Evolutionary conservation across 92 coral and sea anemone genomes (phyloP).

Genomic region (Parazoanthus darwini): DNA sequence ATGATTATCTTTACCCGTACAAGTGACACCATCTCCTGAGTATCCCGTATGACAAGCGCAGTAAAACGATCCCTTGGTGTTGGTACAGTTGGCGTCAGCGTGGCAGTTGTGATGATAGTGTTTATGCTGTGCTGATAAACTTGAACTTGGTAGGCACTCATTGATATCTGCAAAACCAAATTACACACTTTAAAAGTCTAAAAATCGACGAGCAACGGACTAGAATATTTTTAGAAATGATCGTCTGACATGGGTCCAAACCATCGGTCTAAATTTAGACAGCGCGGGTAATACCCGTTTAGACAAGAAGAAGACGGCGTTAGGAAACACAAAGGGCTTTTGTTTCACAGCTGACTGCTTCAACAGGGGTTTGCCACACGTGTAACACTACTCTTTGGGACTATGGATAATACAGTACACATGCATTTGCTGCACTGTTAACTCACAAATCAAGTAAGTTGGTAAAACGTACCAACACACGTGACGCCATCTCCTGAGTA

Average conservation of each 20-base stretch:
- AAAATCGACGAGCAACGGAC: background rate
- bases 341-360: too few relatives aligned
- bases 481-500: slow-evolving; percentile 28
- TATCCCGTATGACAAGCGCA: slow-evolving; percentile 84
- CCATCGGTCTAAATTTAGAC: too few relatives aligned
- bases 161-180: background rate
- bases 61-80: slow-evolving; percentile 69
- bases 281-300: too few relatives aligned
- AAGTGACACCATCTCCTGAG: slow-evolving; percentile 70
- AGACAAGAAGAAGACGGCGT: too few relatives aligned
- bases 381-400: too few relatives aligned
- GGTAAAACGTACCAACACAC: slow-evolving; percentile 53
- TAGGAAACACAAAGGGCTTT: too few relatives aligned
- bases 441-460: too few relatives aligned
- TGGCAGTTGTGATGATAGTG: slow-evolving; percentile 63
- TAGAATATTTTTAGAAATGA: too few relatives aligned
- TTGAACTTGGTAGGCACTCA: background rate
- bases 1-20: background rate
- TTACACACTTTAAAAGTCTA: background rate
- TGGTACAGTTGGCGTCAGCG: slow-evolving; percentile 67
- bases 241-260: too few relatives aligned
- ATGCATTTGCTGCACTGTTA: background rate
- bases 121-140: background rate
- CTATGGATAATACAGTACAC: too few relatives aligned
- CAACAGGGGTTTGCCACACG: too few relatives aligned